These are phyloP conservation scores for Sitophilus oryzae DNA, from an alignment of 1,140 invertebrate species.

Conservation along the genomic window DNA sequence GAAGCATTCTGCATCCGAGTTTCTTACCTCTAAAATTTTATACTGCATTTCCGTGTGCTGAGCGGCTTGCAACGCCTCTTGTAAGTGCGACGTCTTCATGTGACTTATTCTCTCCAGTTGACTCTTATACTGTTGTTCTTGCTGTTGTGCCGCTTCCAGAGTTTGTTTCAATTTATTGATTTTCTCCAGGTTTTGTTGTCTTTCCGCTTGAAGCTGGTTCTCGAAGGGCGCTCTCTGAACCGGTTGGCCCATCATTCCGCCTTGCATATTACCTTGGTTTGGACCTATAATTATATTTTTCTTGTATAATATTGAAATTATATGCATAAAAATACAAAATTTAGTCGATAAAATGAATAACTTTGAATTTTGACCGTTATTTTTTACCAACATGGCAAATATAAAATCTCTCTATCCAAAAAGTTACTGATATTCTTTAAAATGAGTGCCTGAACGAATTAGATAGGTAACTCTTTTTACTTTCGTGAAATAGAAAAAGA, in stretches of 20 bases:
- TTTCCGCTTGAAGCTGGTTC: slow-evolving; percentile 53
- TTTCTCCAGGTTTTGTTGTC: slow-evolving; percentile 63
- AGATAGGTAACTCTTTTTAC: too few relatives aligned
- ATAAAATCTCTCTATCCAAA: too few relatives aligned
- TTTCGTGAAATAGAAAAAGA: too few relatives aligned
- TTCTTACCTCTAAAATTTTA: slow-evolving; percentile 61
- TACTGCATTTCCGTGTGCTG: slow-evolving; percentile 74
- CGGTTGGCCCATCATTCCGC: slow-evolving; percentile 45
- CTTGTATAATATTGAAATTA: background rate
- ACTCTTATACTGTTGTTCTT: slow-evolving; percentile 68
- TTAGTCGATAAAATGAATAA: too few relatives aligned
- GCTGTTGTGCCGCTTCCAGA: slow-evolving; percentile 66
- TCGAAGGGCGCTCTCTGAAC: slow-evolving; percentile 48
- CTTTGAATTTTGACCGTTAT: too few relatives aligned
- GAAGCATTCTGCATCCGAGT: slow-evolving; percentile 2
- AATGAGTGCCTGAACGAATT: too few relatives aligned
- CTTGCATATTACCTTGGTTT: slow-evolving; percentile 41
- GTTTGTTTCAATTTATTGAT: slow-evolving; percentile 65
- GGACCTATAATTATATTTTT: slow-evolving; percentile 19
- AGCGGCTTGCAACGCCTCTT: slow-evolving; percentile 66
- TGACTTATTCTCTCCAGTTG: slow-evolving; percentile 63
- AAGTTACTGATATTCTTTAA: too few relatives aligned
- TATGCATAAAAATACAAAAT: background rate
- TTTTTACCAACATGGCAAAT: too few relatives aligned
- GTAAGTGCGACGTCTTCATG: slow-evolving; percentile 58